A percentile compares a stretch with the other conserved stretches of the same genome.
Evolutionary conservation across 2,888 invertebrate species (phyloP).

Genomic region (Drosophila anomelani): DNA sequence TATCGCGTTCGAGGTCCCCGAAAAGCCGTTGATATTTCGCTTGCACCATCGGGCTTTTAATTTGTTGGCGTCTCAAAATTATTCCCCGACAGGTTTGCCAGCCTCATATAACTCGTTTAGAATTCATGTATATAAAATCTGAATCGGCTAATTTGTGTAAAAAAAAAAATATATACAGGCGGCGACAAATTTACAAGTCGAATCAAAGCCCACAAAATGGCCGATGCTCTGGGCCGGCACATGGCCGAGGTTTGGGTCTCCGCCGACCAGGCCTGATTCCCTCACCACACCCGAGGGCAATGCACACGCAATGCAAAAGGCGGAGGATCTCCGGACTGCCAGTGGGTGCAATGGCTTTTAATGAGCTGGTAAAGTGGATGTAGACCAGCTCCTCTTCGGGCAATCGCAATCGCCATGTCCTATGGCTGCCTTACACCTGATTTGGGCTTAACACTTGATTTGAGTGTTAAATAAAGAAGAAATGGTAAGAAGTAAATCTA

Average conservation of each 20-base stretch:
- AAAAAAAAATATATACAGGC: conserved; percentile 14
- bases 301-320: conserved; percentile 61
- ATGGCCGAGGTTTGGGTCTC: conserved; percentile 28
- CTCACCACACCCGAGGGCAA: conserved; percentile 42
- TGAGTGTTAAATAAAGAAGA: background rate
- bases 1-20: conserved; percentile 12
- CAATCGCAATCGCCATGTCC: conserved; percentile 40
- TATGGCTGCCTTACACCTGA: conserved; percentile 80
- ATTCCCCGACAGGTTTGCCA: conserved; percentile 67
- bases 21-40: conserved; percentile 27
- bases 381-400: conserved; percentile 21
- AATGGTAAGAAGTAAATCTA: background rate
- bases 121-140: conserved; percentile 65
- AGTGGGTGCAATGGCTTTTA: conserved; percentile 74
- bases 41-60: conserved; percentile 50
- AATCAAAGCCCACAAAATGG: conserved; percentile 45
- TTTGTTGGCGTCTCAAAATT: conserved; percentile 45
- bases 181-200: conserved; percentile 65
- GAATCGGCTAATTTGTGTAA: conserved; percentile 68
- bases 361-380: conserved; percentile 72
- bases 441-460: conserved; percentile 53
- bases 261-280: conserved; percentile 17
- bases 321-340: conserved; percentile 22
- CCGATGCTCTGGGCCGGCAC: conserved; percentile 43
- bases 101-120: conserved; percentile 59